Evolutionary conservation across 2,888 invertebrate genomes (phyloP).

Genomic region (Drosophila trichaetosa): DNA sequence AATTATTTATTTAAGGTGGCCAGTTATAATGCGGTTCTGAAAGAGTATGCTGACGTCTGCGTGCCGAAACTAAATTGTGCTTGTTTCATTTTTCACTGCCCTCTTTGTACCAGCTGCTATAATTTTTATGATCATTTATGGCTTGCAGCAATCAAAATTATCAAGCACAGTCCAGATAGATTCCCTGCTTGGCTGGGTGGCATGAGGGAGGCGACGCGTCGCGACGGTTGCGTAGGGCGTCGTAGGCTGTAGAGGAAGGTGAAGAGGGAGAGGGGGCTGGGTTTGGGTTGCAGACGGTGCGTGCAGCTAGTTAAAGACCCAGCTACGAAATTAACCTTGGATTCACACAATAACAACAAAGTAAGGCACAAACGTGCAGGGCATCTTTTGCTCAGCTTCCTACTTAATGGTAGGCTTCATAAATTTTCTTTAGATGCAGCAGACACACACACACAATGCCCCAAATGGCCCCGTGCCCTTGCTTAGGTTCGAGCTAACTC

Average conservation of each 20-base stretch:
- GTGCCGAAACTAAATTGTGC: neutral
- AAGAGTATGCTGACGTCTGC: neutral
- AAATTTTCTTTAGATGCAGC: conserved; percentile 75
- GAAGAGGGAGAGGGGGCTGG: neutral
- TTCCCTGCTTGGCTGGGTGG: conserved; percentile 35
- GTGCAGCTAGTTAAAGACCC: conserved; percentile 80
- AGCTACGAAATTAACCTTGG: conserved; percentile 78
- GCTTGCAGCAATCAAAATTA: conserved; percentile 80
- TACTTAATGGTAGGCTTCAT: conserved; percentile 80
- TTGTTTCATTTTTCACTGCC: conserved; percentile 31
- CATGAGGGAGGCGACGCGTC: conserved; percentile 29
- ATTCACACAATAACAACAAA: conserved; percentile 69
- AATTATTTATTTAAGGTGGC: neutral
- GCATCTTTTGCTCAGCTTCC: conserved; percentile 53
- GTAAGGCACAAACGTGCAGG: conserved; percentile 37
- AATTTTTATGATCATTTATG: conserved; percentile 81
- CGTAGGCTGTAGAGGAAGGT: neutral
- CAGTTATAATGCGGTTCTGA: neutral
- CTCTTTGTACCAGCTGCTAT: conserved; percentile 71
- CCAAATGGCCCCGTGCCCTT: conserved; percentile 36
- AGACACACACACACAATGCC: conserved; percentile 42
- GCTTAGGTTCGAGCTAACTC: conserved; percentile 11
- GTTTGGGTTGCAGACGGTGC: conserved; percentile 59
- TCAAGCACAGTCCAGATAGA: conserved; percentile 58
- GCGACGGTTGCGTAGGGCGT: conserved; percentile 19